Percentiles rank a stretch among this genome's conserved stretches.
These are phyloP conservation scores for Botrylloides violaceus DNA, from an alignment of 23 tunicate species.

Conservation along the genomic window DNA sequence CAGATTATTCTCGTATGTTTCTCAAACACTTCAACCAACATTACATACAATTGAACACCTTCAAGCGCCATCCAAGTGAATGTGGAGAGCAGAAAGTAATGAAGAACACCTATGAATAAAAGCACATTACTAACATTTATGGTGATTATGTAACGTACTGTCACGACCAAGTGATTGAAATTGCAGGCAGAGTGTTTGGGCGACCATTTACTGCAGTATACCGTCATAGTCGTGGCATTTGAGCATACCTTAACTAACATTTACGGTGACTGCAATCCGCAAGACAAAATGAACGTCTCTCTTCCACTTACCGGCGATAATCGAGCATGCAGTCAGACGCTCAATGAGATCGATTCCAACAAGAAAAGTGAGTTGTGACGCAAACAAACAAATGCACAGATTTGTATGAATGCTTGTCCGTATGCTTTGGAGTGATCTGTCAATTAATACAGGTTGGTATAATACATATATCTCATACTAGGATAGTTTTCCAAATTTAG, in stretches of 20 bases:
- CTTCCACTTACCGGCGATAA: constrained; percentile 45
- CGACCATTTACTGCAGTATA: no score
- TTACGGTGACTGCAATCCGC: no score
- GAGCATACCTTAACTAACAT: no score
- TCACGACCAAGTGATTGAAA: no score
- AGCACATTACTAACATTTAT: no score
- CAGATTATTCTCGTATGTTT: constrained; percentile 44
- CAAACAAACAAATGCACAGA: constrained; percentile 61
- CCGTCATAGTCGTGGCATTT: no score
- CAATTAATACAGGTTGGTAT: constrained; percentile 8
- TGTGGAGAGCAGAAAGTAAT: constrained; percentile 64
- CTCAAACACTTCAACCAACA: constrained; percentile 67
- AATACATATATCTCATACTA: not conserved
- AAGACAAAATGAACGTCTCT: no score
- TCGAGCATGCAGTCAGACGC: constrained; percentile 32
- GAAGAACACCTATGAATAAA: constrained; percentile 57
- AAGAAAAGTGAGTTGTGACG: constrained; percentile 61
- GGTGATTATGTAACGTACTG: no score
- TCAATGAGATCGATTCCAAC: constrained; percentile 50
- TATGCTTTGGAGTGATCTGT: constrained; percentile 58
- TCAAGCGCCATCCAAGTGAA: constrained; percentile 95
- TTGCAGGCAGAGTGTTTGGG: no score
- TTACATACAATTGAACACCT: constrained; percentile 71
- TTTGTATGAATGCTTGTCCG: constrained; percentile 78
- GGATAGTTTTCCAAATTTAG: no score